Conservation (phyloP, 1,140 invertebrate species). For the Luehdorfia chinensis region DNA sequence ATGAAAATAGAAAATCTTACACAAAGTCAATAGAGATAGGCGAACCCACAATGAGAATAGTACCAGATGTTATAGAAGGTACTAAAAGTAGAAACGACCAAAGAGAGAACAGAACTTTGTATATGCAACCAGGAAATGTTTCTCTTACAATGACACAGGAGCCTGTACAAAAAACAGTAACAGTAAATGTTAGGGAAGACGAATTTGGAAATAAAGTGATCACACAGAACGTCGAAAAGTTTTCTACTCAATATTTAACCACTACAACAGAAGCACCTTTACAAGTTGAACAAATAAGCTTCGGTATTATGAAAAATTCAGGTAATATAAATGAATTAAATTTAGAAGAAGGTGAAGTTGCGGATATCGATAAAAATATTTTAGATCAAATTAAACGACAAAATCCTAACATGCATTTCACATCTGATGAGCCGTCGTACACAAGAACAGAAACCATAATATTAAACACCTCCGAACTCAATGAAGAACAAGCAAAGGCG, state of each 20-base stretch:
- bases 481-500: constrained; percentile 63
- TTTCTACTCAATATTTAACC: constrained; percentile 61
- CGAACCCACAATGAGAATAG: constrained; percentile 49
- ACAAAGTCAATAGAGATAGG: constrained; percentile 76
- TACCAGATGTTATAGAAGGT: constrained; percentile 68
- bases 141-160: constrained; percentile 69
- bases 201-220: constrained; percentile 74
- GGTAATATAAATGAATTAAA: constrained; percentile 52
- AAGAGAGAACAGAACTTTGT: constrained; percentile 56
- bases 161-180: constrained; percentile 71
- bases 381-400: constrained; percentile 68
- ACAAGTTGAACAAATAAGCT: constrained; percentile 71
- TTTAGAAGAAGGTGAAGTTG: constrained; percentile 65
- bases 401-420: constrained; percentile 71
- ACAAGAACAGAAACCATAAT: constrained; percentile 74
- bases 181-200: constrained; percentile 71
- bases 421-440: constrained; percentile 59
- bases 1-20: constrained; percentile 51
- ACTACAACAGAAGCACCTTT: constrained; percentile 60
- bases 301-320: constrained; percentile 63
- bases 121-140: constrained; percentile 65
- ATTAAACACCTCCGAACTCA: constrained; percentile 62
- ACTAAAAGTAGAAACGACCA: constrained; percentile 52
- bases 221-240: constrained; percentile 71
- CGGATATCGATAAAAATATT: constrained; percentile 63